phyloP scores from a whole-genome alignment of 2,797 vertebrate species.

The Stomatorhinus walkeri region DNA sequence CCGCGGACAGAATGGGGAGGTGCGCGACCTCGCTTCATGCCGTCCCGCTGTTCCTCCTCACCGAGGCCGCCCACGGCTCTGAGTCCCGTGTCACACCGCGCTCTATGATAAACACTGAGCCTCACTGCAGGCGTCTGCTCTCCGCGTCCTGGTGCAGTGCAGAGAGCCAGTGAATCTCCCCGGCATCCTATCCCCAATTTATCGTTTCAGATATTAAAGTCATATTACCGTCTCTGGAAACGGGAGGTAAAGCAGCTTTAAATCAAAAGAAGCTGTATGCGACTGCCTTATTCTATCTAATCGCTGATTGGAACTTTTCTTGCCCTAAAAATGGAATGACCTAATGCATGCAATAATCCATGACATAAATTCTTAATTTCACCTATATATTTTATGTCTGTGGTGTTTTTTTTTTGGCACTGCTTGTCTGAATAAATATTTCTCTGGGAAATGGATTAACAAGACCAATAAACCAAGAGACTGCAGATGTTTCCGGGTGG shows the following conservation, averaged over 20 bases:
- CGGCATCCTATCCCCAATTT: slow-evolving; percentile 14
- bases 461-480: slow-evolving; percentile 11
- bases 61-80: slow-evolving; percentile 4
- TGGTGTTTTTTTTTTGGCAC: not conserved
- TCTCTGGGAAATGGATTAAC: slow-evolving; percentile 18
- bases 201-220: slow-evolving; percentile 22
- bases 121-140: not conserved
- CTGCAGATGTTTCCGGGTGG: not conserved
- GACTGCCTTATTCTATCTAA: slow-evolving; percentile 4
- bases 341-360: not conserved
- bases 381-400: not conserved
- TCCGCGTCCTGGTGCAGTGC: not conserved
- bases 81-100: not conserved
- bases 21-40: slow-evolving; percentile 28
- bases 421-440: not conserved
- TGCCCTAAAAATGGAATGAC: slow-evolving; percentile 13
- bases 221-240: slow-evolving; percentile 21
- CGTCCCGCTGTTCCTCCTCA: slow-evolving; percentile 14
- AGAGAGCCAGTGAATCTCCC: not conserved
- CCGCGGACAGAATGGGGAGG: slow-evolving; percentile 36
- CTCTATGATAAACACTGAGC: not conserved
- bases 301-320: slow-evolving; percentile 12
- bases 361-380: not conserved
- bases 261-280: slow-evolving; percentile 14
- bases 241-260: slow-evolving; percentile 15